Evolutionary conservation across 1,140 invertebrate species (phyloP).

Genomic region (Copidosoma floridanum): DNA sequence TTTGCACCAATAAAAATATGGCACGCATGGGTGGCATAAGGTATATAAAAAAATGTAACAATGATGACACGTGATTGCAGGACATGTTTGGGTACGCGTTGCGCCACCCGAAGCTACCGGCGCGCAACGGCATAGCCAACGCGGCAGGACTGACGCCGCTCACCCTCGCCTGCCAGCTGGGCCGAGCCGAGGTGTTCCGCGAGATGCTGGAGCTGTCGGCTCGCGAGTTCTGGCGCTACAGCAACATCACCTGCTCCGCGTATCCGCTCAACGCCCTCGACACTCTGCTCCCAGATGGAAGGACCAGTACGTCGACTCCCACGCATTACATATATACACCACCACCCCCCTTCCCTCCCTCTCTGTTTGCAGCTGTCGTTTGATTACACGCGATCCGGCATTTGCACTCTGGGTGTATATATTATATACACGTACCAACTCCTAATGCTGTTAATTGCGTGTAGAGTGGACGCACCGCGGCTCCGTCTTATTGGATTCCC

Average conservation of each 20-base stretch:
- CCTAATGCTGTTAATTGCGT: too few species aligned
- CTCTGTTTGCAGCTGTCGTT: neutral
- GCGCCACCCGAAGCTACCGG: constrained; percentile 88
- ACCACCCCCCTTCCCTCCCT: neutral
- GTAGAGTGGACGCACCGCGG: too few species aligned
- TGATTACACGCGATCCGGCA: neutral
- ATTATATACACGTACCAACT: too few species aligned
- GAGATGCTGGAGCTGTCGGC: constrained; percentile 97
- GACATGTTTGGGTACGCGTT: constrained; percentile 98
- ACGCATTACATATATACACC: neutral
- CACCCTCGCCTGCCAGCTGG: constrained; percentile 93
- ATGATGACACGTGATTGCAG: too few species aligned
- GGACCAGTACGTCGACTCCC: constrained; percentile 75
- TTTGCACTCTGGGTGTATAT: too few species aligned
- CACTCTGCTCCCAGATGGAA: constrained; percentile 88
- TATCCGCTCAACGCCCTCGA: constrained; percentile 96
- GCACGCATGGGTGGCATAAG: too few species aligned
- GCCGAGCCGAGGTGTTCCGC: constrained; percentile 90
- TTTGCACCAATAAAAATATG: neutral
- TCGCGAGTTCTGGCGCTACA: constrained; percentile 97
- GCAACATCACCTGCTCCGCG: constrained; percentile 97
- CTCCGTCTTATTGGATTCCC: too few species aligned
- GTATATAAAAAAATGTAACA: too few species aligned
- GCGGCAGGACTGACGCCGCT: constrained; percentile 89
- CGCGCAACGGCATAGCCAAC: constrained; percentile 86